phyloP scores from a whole-genome alignment of 2,888 invertebrate species.

The Meiosimyza platycephala region DNA sequence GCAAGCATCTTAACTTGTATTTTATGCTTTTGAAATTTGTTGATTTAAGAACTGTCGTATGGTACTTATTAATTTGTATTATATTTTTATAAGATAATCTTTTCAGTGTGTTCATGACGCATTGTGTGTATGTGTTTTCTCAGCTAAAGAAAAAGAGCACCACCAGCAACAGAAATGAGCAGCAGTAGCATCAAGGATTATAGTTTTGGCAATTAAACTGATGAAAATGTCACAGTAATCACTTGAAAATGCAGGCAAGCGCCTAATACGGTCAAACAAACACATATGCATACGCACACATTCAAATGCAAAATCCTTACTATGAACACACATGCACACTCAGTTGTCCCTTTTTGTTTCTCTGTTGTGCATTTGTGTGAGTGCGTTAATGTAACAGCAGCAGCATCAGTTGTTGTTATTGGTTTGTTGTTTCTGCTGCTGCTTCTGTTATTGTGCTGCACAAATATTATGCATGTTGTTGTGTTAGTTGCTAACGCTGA shows the following conservation, averaged over 20 bases:
- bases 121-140: neutral
- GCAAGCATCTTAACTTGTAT: too few relatives aligned
- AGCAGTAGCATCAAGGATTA: slow-evolving; percentile 29
- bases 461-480: neutral
- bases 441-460: neutral
- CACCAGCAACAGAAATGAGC: neutral
- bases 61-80: neutral
- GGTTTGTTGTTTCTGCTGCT: neutral
- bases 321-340: neutral
- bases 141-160: neutral
- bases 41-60: neutral
- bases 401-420: neutral
- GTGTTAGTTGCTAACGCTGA: neutral
- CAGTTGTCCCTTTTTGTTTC: neutral
- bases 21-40: too few relatives aligned
- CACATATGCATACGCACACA: neutral
- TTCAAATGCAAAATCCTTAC: slow-evolving; percentile 21
- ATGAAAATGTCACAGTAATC: slow-evolving; percentile 37
- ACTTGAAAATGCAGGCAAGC: slow-evolving; percentile 33
- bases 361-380: slow-evolving; percentile 8
- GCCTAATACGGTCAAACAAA: too few relatives aligned
- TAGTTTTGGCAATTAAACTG: slow-evolving; percentile 41
- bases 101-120: neutral
- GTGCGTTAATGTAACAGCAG: neutral
- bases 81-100: neutral